Evolutionary conservation across 2,888 invertebrate species (phyloP), one percentile per base, ranked within the genome.

Genomic region (Stenurella melanura): DNA sequence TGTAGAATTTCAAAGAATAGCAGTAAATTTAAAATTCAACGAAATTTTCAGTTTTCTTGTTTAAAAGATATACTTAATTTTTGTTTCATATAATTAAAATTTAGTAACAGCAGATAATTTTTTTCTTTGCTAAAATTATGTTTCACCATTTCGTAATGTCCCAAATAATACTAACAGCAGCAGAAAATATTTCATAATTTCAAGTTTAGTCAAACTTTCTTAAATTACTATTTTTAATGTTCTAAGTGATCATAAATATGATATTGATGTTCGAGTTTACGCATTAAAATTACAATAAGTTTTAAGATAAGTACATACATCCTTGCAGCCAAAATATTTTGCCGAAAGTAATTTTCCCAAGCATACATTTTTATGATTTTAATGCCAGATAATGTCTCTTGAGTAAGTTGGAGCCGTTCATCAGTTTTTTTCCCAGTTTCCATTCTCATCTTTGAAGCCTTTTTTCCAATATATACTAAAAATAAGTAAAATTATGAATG

Each of bases 331-430:
- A 73, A 78, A 19, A 84, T 78, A 73, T 78, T 80, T 21, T 75
- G 71, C 54, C 76, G 73, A 57, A 83, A 84, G 42, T 78, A 78
- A 38, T 58, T 73, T 63, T 84, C 83, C 85, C 84, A 85, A 17
- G 76, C 78, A 61, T 80, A 83, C 82, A 85, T 82, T 82, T 85
- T 85, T 61, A 85, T 81, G n/a, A 79, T 79, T 72, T 81, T 78
- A 15, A 84, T 83, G 0, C 77, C 75, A 10, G 82, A 78, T 54
- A 85, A 60, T 0, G 80, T 72, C 74, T 85, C 83, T 80, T 83
- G 82, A 1, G 82, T 83, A 4, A 73, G 58, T 73, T 83, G 84
- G 17, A 85, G 70, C 17, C 84, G 75, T 68, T 81, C 78, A 60
- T 85, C 85, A 9, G 83, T 81, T 69, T 79, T 80, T 72, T 81